phyloP scores from a whole-genome alignment of 2,797 vertebrate genomes.

The Chanos chanos region DNA sequence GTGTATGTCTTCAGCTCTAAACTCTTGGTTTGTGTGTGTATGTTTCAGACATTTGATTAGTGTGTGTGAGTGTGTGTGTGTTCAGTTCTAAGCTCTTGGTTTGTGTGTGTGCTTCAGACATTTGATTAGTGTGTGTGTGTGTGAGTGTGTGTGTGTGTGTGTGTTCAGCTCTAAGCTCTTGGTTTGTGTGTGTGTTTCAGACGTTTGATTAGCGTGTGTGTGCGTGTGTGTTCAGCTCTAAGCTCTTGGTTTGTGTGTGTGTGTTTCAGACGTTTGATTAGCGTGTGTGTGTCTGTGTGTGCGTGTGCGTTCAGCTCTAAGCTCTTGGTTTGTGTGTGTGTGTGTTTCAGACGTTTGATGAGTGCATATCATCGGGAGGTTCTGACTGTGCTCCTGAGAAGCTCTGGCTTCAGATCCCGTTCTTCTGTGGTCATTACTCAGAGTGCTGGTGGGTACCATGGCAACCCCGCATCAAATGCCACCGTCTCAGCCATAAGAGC shows the following conservation, averaged over 20 bases:
- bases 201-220: background rate
- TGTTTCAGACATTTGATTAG: too few relatives aligned
- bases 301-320: background rate
- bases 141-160: too few relatives aligned
- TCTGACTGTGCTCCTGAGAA: constrained; percentile 96
- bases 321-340: background rate
- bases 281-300: background rate
- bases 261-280: too few relatives aligned
- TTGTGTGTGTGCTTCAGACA: too few relatives aligned
- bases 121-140: too few relatives aligned
- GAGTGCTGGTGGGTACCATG: constrained; percentile 86
- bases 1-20: background rate
- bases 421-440: constrained; percentile 97
- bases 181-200: background rate
- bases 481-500: too few relatives aligned
- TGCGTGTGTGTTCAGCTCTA: background rate
- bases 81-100: background rate
- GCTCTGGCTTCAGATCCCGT: constrained; percentile 98
- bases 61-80: background rate
- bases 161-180: too few relatives aligned
- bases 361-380: constrained; percentile 92
- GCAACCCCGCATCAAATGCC: background rate
- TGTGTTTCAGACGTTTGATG: constrained; percentile 89
- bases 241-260: background rate
- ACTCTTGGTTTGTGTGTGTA: background rate